phyloP scores from a whole-genome alignment of 2,113 vertebrate species.

The Cinclus mexicanus region DNA sequence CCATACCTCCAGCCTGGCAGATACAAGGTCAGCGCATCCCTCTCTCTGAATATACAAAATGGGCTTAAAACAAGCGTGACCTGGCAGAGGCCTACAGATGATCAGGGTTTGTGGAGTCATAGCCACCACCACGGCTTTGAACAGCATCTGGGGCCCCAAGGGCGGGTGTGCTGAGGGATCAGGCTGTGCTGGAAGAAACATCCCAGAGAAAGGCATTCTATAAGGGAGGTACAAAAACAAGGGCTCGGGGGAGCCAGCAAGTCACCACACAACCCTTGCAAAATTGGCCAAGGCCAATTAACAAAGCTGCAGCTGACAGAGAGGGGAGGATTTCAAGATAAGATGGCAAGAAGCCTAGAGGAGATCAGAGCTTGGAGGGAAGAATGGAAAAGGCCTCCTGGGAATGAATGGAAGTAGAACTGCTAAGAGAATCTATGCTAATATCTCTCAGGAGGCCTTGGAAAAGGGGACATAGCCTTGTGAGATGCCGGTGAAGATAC shows the following conservation, averaged over 20 bases:
- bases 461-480: not conserved
- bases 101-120: not conserved
- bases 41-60: not conserved
- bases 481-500: not conserved
- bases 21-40: not conserved
- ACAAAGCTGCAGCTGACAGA: constrained; percentile 15
- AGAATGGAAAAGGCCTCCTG: not conserved
- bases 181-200: not conserved
- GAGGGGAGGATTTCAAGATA: constrained; percentile 14
- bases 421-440: not conserved
- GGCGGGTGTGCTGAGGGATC: fast-evolving
- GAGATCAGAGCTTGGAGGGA: not conserved
- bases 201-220: not conserved
- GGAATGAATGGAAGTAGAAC: not conserved
- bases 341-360: constrained; percentile 43
- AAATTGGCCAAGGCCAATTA: not conserved
- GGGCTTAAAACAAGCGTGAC: not conserved
- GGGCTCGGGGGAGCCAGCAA: not conserved
- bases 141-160: not conserved
- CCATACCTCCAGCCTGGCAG: fast-evolving
- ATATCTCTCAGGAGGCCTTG: not conserved
- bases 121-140: fast-evolving
- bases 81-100: not conserved
- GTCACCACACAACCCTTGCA: not conserved
- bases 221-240: not conserved